Evolutionary conservation across 2,113 vertebrate genomes (phyloP).

Genomic region (Stigmatopora nigra): DNA sequence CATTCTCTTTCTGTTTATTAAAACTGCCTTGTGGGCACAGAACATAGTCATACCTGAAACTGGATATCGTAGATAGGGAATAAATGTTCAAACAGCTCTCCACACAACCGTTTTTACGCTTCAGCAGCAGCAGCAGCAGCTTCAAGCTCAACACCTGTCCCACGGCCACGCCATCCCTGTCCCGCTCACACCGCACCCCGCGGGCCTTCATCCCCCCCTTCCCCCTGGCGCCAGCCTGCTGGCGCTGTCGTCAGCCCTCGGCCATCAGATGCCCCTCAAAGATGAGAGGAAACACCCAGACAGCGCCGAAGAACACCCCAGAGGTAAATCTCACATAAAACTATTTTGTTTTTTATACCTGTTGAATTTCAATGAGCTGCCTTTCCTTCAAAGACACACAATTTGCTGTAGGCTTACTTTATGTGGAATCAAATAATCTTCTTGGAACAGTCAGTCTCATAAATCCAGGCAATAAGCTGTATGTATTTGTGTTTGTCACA

Average conservation of each 20-base stretch:
- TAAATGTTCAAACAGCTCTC: neutral
- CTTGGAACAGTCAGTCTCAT: neutral
- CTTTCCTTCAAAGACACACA: neutral
- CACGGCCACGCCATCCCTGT: slow-evolving; percentile 88
- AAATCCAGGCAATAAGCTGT: neutral
- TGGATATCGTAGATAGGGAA: neutral
- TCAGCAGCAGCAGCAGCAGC: slow-evolving; percentile 98
- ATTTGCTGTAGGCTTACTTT: neutral
- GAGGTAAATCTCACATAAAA: slow-evolving; percentile 34
- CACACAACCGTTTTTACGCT: slow-evolving; percentile 18
- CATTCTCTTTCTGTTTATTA: neutral
- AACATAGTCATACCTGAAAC: neutral
- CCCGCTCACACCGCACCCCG: slow-evolving; percentile 86
- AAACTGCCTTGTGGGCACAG: neutral
- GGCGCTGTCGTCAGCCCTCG: slow-evolving; percentile 79
- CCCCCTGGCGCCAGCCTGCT: slow-evolving; percentile 78
- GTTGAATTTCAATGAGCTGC: neutral
- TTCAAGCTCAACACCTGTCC: slow-evolving; percentile 94
- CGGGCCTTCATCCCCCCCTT: slow-evolving; percentile 82
- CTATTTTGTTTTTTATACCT: neutral
- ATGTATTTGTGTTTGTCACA: neutral
- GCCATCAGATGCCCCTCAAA: slow-evolving; percentile 87
- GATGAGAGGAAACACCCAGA: slow-evolving; percentile 94
- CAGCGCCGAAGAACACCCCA: slow-evolving; percentile 48
- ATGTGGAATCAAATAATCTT: neutral